phyloP scores from a whole-genome alignment of 2,113 vertebrate genomes.

The Steatornis caripensis region DNA sequence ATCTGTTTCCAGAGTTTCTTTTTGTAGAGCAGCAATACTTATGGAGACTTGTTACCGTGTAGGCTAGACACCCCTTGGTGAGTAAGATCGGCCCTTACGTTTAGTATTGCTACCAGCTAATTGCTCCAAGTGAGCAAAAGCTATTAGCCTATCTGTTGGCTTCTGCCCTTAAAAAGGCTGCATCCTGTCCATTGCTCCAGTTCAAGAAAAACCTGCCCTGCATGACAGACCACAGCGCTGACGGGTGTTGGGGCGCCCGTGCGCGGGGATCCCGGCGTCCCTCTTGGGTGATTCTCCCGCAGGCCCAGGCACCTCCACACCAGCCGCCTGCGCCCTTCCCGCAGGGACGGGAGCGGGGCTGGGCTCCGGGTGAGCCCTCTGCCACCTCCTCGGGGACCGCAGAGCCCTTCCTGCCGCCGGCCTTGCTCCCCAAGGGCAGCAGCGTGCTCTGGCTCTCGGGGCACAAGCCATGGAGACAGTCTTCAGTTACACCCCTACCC shows the following conservation, averaged over 20 bases:
- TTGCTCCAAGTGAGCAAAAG: not conserved
- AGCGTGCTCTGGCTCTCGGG: not conserved
- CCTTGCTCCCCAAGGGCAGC: not conserved
- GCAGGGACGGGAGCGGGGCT: not conserved
- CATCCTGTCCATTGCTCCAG: not conserved
- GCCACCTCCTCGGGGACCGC: not conserved
- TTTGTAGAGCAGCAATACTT: not conserved
- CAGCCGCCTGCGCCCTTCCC: not conserved
- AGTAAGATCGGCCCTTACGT: not conserved
- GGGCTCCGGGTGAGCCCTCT: not conserved
- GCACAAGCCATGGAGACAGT: not conserved
- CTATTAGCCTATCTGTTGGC: not conserved
- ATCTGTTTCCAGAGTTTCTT: not conserved
- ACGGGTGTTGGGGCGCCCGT: not conserved
- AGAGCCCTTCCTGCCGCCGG: not conserved
- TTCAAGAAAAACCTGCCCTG: not conserved
- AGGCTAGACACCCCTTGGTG: not conserved
- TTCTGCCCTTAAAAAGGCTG: not conserved
- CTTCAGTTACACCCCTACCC: not conserved
- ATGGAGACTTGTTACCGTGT: not conserved
- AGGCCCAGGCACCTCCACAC: fast-evolving
- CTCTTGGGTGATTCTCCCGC: not conserved
- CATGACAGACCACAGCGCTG: fast-evolving
- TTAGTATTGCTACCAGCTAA: not conserved
- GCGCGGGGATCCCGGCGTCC: not conserved